phyloP scores from a whole-genome alignment of 2,888 invertebrate genomes.

The Meta bourneti region DNA sequence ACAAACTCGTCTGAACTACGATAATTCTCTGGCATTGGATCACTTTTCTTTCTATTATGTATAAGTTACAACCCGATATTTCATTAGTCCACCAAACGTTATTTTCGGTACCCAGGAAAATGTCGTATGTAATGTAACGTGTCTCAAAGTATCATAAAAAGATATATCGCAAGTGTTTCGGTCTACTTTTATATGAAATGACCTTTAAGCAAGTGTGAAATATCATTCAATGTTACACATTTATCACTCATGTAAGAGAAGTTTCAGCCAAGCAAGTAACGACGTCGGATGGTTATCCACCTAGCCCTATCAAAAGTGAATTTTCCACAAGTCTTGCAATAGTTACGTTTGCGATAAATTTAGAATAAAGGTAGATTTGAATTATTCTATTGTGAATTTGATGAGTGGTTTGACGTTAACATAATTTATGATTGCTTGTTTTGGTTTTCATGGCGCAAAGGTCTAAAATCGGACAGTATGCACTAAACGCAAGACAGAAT shows the following conservation, averaged over 20 bases:
- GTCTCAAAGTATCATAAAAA: background rate
- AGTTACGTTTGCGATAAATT: conserved; percentile 1
- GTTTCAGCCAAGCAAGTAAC: conserved; percentile 30
- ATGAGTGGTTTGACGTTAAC: too few species aligned
- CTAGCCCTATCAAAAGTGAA: conserved; percentile 16
- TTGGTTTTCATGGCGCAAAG: too few species aligned
- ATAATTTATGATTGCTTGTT: too few species aligned
- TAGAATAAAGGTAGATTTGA: too few species aligned
- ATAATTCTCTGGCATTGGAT: too few species aligned
- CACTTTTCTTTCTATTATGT: too few species aligned
- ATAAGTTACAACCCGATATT: too few species aligned
- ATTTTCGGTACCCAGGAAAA: background rate
- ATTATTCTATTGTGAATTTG: too few species aligned
- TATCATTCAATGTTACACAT: conserved; percentile 8
- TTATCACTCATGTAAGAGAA: background rate
- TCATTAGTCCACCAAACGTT: too few species aligned
- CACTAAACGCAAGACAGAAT: too few species aligned
- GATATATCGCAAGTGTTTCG: conserved; percentile 9
- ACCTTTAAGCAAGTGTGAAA: background rate
- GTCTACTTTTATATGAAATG: background rate
- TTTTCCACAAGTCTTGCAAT: conserved; percentile 35
- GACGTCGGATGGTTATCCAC: conserved; percentile 5
- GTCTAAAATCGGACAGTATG: too few species aligned
- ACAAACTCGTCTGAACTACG: too few species aligned
- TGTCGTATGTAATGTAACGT: background rate